Evolutionary conservation across 2,888 invertebrate genomes (phyloP).

Genomic region (Sarcophaga rosellei): DNA sequence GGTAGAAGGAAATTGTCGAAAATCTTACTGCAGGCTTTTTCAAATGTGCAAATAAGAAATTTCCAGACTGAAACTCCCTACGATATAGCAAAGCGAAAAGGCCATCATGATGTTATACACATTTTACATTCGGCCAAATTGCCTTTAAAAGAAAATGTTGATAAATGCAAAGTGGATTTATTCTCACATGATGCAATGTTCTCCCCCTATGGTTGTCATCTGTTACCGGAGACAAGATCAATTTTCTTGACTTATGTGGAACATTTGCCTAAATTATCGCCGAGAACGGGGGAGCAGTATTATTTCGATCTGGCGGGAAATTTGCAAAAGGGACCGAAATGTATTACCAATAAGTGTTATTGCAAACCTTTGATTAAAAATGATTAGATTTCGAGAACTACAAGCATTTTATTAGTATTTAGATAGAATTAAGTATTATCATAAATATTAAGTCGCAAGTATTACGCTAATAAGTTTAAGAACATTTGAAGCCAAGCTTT

Average conservation of each 20-base stretch:
- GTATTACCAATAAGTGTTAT: constrained; percentile 95
- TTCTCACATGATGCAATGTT: constrained; percentile 83
- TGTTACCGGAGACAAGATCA: constrained; percentile 91
- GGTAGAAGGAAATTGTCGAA: constrained; percentile 94
- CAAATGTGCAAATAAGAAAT: constrained; percentile 86
- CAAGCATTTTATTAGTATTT: too few relatives aligned
- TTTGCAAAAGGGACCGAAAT: constrained; percentile 97
- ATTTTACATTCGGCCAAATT: constrained; percentile 84
- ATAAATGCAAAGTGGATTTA: constrained; percentile 58
- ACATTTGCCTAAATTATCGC: constrained; percentile 92
- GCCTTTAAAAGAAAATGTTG: constrained; percentile 70
- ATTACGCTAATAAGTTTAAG: too few relatives aligned
- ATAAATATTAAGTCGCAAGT: too few relatives aligned
- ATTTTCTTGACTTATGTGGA: constrained; percentile 93
- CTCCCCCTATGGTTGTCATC: constrained; percentile 96
- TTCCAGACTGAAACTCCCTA: constrained; percentile 89
- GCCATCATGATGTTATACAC: constrained; percentile 90
- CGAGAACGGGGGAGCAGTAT: constrained; percentile 95
- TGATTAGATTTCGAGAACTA: constrained; percentile 23
- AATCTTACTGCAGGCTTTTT: constrained; percentile 85
- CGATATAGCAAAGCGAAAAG: constrained; percentile 94
- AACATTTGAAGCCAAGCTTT: too few relatives aligned
- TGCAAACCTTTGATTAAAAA: constrained; percentile 95
- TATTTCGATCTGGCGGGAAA: constrained; percentile 97
- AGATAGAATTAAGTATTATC: too few relatives aligned